Evolutionary conservation across 2,888 invertebrate species (phyloP), one percentile per base, ranked within the genome.

Genomic region (Microdon myrmicae): DNA sequence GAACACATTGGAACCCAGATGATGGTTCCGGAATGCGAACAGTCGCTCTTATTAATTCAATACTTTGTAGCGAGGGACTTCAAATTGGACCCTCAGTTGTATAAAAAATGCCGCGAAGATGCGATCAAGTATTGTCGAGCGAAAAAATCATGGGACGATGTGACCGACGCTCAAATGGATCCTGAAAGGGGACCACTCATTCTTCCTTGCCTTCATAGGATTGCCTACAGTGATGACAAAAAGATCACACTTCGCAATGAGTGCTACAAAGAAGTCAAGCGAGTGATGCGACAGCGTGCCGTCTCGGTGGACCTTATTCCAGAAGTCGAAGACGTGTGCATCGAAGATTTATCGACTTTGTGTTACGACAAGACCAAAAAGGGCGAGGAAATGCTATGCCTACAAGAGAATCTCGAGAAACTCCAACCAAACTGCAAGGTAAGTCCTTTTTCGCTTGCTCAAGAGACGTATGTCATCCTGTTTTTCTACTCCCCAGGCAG

Each of bases 21-120:
- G 0, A 97, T 98, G 96, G 89, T 86, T 1, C 86, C 87, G 54
- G 88, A 90, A 9, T 99, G 99, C 82, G 94, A 96, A 82, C 87
- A 90, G 67, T 90, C 94, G 5, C 82, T 99, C 29, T 83, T 98
- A 55, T 94, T 97, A 80, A 94, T 99, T 72, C 96, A 99, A 75
- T 99, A 96, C 79, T 99, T 99, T 80, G 87, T 98, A 61, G 92
- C 95, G 0, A 86, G 99, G 71, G 94, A 98, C 81, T 99, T 94
- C 77, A 94, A 92, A 72, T 81, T 96, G 34, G 96, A 96, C 79
- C 91, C 94, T 0, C 89, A 89, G 70, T 81, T 99, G 29, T 98
- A 93, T 75, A 77, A 87, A 73, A 88, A 90, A 19, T 99, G 98
- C 75, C 90, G 88, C 72, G 85, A 87, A 67, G 96, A 97, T 81